phyloP scores from a whole-genome alignment of 2,113 vertebrate genomes.

The Speoplatyrhinus poulsoni region DNA sequence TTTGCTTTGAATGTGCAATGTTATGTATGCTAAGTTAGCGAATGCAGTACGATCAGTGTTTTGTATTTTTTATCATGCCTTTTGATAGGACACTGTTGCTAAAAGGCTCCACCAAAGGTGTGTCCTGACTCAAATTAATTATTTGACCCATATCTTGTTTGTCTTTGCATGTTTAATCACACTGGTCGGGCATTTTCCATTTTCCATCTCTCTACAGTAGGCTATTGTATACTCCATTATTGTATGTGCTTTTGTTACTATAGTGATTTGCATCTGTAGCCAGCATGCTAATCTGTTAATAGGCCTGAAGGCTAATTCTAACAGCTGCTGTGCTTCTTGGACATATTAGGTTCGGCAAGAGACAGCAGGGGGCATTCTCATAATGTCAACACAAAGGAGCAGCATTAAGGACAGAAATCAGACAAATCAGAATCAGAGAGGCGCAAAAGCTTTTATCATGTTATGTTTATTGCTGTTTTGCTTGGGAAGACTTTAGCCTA shows the following conservation, averaged over 20 bases:
- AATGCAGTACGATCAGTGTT: too few relatives aligned
- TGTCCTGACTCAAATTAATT: not conserved
- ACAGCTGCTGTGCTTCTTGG: conserved; percentile 32
- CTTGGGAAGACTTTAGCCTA: not conserved
- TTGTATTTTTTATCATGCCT: too few relatives aligned
- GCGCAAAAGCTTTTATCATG: not conserved
- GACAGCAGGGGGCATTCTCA: conserved; percentile 31
- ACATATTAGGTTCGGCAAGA: conserved; percentile 57
- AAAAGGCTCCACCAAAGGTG: not conserved
- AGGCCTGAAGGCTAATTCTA: conserved; percentile 68
- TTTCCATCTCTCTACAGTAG: not conserved
- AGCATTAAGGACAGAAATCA: not conserved
- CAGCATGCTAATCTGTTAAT: conserved; percentile 70
- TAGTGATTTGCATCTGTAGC: conserved; percentile 24
- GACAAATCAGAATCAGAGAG: not conserved
- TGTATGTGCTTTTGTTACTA: conserved; percentile 7
- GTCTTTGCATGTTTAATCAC: not conserved
- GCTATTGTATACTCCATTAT: not conserved
- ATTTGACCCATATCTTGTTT: not conserved
- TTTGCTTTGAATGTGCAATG: too few relatives aligned
- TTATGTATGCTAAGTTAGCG: too few relatives aligned
- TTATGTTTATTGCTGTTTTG: not conserved
- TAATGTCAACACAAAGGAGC: conserved; percentile 27
- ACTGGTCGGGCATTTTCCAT: not conserved
- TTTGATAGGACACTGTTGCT: too few relatives aligned